Conservation (phyloP, 2,113 vertebrate species). For the Thunnus maccoyii region DNA sequence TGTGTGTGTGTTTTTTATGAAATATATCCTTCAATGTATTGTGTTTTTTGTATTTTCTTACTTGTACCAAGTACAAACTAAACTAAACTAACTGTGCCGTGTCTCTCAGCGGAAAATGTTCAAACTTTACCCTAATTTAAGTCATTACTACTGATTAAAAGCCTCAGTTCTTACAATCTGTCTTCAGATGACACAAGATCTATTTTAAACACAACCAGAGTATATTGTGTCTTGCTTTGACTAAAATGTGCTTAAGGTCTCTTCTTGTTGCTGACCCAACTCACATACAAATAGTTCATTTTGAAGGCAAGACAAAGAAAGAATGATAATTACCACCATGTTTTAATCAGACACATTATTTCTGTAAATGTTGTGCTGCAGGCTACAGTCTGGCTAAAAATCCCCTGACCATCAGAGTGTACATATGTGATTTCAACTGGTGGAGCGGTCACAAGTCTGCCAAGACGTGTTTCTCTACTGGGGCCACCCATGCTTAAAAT, state of each 20-base stretch:
- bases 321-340: not conserved
- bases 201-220: too few relatives aligned
- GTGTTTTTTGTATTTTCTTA: too few relatives aligned
- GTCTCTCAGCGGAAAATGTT: too few relatives aligned
- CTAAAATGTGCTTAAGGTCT: not conserved
- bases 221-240: too few relatives aligned
- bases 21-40: too few relatives aligned
- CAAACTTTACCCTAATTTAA: too few relatives aligned
- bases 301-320: not conserved
- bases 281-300: not conserved
- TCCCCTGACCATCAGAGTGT: not conserved
- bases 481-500: slow-evolving; percentile 27
- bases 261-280: not conserved
- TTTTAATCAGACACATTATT: not conserved
- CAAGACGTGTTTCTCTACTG: not conserved
- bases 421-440: not conserved
- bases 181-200: too few relatives aligned
- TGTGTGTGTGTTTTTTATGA: too few relatives aligned
- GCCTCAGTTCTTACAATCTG: too few relatives aligned
- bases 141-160: too few relatives aligned
- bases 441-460: not conserved
- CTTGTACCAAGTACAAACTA: too few relatives aligned
- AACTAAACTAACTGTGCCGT: too few relatives aligned
- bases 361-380: not conserved
- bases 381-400: not conserved